These are phyloP conservation scores for western clawed frog (Xenopus tropicalis) DNA, from an alignment of 2,113 vertebrate genomes.

Conservation along the genomic window DNA sequence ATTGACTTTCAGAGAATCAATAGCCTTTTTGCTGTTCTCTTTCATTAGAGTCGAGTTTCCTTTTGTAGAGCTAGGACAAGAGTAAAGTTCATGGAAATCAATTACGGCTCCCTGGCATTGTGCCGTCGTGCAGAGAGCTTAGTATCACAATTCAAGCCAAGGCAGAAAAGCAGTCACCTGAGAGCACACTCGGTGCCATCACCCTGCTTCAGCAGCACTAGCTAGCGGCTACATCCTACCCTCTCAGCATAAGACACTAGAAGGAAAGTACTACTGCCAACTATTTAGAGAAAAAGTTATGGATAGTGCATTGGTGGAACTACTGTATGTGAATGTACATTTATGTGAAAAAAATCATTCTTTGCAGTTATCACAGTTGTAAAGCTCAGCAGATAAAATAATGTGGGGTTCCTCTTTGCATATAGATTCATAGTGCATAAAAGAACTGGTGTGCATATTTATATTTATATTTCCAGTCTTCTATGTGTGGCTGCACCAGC, in stretches of 20 bases:
- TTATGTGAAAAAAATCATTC: too few relatives aligned
- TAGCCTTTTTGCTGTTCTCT: constrained; percentile 52
- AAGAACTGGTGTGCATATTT: too few relatives aligned
- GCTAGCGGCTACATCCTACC: not conserved
- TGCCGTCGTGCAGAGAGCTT: constrained; percentile 53
- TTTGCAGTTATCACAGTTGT: too few relatives aligned
- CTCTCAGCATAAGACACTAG: not conserved
- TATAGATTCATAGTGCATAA: too few relatives aligned
- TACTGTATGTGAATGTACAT: too few relatives aligned
- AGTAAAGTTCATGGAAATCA: constrained; percentile 66
- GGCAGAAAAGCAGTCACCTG: constrained; percentile 34
- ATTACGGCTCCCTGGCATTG: constrained; percentile 61
- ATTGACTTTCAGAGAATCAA: constrained; percentile 46
- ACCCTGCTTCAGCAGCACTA: constrained; percentile 4
- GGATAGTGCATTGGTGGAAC: too few relatives aligned
- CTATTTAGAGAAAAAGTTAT: too few relatives aligned
- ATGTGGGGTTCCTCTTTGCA: too few relatives aligned
- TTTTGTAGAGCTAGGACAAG: constrained; percentile 65
- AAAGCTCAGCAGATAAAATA: too few relatives aligned
- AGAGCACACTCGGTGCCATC: not conserved
- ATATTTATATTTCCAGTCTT: too few relatives aligned
- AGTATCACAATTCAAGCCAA: constrained; percentile 43
- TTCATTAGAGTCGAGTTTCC: constrained; percentile 64
- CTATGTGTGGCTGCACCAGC: too few relatives aligned
- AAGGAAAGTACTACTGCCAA: not conserved